Evolutionary conservation across 2,888 invertebrate genomes (phyloP).

Genomic region (Hydrotaea cyrtoneurina): DNA sequence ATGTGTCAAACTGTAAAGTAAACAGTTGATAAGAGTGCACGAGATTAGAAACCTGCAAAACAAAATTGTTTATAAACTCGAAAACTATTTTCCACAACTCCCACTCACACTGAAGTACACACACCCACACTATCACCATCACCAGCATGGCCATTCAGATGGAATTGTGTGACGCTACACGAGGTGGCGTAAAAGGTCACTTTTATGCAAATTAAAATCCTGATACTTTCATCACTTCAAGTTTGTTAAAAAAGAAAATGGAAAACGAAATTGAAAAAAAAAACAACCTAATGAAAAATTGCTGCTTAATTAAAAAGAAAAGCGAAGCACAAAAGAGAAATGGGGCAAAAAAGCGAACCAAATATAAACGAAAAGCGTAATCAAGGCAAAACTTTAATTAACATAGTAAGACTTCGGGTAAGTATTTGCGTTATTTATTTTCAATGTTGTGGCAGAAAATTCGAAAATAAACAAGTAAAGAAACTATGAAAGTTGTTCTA

Average conservation of each 20-base stretch:
- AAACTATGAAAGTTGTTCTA: too few relatives aligned
- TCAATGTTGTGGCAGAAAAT: background rate
- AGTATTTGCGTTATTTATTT: constrained; percentile 9
- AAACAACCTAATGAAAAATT: constrained; percentile 51
- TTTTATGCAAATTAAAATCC: constrained; percentile 62
- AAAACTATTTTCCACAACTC: constrained; percentile 35
- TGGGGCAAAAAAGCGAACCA: background rate
- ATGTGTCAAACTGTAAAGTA: constrained; percentile 44
- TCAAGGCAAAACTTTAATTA: constrained; percentile 20
- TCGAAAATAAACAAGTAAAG: background rate
- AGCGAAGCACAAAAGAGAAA: background rate
- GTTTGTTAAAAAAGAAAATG: constrained; percentile 41
- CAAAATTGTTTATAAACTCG: constrained; percentile 59
- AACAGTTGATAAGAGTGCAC: constrained; percentile 46
- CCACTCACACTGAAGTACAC: constrained; percentile 23
- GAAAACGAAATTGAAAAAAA: background rate
- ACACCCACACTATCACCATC: background rate
- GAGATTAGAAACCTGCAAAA: constrained; percentile 49
- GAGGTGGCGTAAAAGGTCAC: constrained; percentile 48
- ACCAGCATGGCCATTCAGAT: background rate
- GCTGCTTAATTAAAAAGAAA: constrained; percentile 51
- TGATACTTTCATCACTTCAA: constrained; percentile 58
- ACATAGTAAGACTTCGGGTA: background rate
- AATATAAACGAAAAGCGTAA: constrained; percentile 7
- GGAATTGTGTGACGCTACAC: background rate